Evolutionary conservation across 2,888 invertebrate species (phyloP), one percentile per base, ranked within the genome.

Genomic region (Meteorus cinctellus): DNA sequence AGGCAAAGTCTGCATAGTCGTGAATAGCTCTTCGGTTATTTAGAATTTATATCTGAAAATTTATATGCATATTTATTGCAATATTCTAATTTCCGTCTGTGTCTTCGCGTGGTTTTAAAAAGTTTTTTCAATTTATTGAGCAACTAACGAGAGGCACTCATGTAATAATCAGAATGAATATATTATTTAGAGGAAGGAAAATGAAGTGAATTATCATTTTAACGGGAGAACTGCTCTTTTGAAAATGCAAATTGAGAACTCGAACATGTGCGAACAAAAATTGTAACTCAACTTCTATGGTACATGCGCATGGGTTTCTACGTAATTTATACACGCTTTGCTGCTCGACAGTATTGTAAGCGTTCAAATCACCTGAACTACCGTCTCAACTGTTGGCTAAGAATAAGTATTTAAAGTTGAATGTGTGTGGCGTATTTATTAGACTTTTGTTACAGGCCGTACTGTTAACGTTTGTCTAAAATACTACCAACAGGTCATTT

Each of bases 321-420:
- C 55, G 74, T 77, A 75, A 74, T 77, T 75, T 41, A 72, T 51
- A 59, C 62, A 48, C 67, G 55, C 74, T 76, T 24, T 45, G 68
- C 63, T 55, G 19, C 10, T 55, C 55, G 19, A 55, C 55, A 5
- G 27, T 75, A 78, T 77, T 78, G 77, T 80, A 73, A 72, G 79
- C 81, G 75, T 82, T 82, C 63, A 82, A 82, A 78, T 82, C 80
- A 81, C 79, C 78, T 79, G 74, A 78, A 78, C 74, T 71, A 60
- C 71, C 74, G 77, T 68, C 76, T 60, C 62, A 60, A 63, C 62
- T 36, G 55, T 66, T 71, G 74, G 72, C 80, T 74, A 77, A 74
- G 72, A 72, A 62, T 75, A 77, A 70, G 36, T 68, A 29, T 75
- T 62, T 63, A 59, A 62, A 63, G 66, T 48, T 48, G 16, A n/a